These are phyloP conservation scores for Zosterops lateralis DNA, from an alignment of 2,113 vertebrate genomes.

Conservation along the genomic window DNA sequence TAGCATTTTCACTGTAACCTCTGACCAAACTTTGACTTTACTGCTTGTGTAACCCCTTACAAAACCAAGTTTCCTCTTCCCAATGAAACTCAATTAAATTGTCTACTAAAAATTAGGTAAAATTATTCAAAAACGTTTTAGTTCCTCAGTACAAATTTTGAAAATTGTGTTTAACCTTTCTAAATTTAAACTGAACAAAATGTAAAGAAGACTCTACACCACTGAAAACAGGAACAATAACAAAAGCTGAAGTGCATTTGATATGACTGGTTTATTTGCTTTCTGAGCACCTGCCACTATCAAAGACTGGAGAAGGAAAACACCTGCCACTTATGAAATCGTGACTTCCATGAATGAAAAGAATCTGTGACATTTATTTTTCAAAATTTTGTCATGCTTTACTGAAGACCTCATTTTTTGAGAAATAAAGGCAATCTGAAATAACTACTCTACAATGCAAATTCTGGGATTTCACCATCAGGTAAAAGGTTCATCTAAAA, in stretches of 20 bases:
- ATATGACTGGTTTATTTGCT: background rate
- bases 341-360: background rate
- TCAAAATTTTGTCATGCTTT: background rate
- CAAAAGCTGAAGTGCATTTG: background rate
- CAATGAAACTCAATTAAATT: background rate
- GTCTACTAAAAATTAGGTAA: background rate
- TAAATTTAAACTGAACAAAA: background rate
- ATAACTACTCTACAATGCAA: background rate
- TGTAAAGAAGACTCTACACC: fast-evolving
- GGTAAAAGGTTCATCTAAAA: background rate
- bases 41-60: background rate
- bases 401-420: background rate
- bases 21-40: background rate
- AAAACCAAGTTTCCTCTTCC: background rate
- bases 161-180: background rate
- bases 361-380: background rate
- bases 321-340: background rate
- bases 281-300: background rate
- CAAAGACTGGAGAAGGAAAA: background rate
- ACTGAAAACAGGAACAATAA: background rate
- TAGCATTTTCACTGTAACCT: background rate
- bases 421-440: background rate
- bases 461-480: background rate
- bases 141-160: background rate
- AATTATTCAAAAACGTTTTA: background rate